A percentile compares a stretch with the other conserved stretches of the same genome.
These are phyloP conservation scores for Agelaius phoeniceus DNA, from an alignment of 2,113 vertebrate genomes.

Conservation along the genomic window DNA sequence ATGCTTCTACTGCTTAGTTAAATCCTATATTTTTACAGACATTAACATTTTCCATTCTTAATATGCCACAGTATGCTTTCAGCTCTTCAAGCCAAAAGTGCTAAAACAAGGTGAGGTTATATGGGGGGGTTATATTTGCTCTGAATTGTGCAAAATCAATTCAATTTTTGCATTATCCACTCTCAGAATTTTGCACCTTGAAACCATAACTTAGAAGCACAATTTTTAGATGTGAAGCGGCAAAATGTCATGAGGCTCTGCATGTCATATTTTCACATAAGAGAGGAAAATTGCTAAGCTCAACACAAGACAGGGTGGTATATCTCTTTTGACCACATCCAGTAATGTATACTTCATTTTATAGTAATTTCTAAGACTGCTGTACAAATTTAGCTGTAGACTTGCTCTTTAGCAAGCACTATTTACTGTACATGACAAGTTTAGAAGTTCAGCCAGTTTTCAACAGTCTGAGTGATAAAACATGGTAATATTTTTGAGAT, in stretches of 20 bases:
- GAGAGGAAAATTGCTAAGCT: not conserved
- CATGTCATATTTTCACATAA: not conserved
- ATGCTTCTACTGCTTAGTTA: not conserved
- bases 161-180: not conserved
- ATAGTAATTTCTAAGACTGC: not conserved
- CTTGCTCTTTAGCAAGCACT: not conserved
- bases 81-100: not conserved
- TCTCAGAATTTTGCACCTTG: not conserved
- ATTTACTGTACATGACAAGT: not conserved
- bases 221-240: not conserved
- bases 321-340: not conserved
- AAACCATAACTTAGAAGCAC: not conserved
- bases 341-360: not conserved
- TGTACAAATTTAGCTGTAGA: not conserved
- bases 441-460: constrained; percentile 5
- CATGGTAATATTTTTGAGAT: not conserved
- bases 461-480: not conserved
- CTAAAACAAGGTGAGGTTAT: not conserved
- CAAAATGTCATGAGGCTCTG: not conserved
- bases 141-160: not conserved
- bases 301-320: not conserved
- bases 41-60: not conserved
- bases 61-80: rapidly evolving
- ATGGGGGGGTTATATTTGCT: rapidly evolving
- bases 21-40: not conserved